A percentile compares a stretch with the other conserved stretches of the same genome.
Conservation (phyloP, 2,888 invertebrate species). For the Spilarctia lutea region DNA sequence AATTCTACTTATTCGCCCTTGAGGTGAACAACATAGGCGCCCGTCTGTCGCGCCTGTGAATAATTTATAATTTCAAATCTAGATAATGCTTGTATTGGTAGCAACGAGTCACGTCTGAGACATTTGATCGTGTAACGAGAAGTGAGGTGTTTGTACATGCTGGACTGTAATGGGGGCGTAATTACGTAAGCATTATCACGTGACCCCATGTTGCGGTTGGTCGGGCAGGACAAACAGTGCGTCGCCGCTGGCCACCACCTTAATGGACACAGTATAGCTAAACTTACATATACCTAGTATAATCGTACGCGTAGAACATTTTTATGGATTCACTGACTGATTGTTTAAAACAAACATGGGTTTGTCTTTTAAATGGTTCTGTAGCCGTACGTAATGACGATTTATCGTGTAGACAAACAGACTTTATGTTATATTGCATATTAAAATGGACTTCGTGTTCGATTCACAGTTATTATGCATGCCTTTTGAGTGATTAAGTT, state of each 20-base stretch:
- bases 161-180: slow-evolving; percentile 75
- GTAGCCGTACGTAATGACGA: slow-evolving; percentile 29
- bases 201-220: slow-evolving; percentile 83
- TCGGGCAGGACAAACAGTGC: slow-evolving; percentile 55
- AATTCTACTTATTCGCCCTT: slow-evolving; percentile 61
- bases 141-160: slow-evolving; percentile 74
- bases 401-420: slow-evolving; percentile 33
- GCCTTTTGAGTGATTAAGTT: slow-evolving; percentile 21
- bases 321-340: slow-evolving; percentile 17
- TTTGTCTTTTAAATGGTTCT: slow-evolving; percentile 26
- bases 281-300: slow-evolving; percentile 53
- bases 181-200: slow-evolving; percentile 82
- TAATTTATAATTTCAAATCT: slow-evolving; percentile 78
- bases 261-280: slow-evolving; percentile 62
- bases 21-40: slow-evolving; percentile 64
- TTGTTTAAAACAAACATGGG: slow-evolving; percentile 17
- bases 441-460: slow-evolving; percentile 16
- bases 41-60: slow-evolving; percentile 72
- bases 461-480: slow-evolving; percentile 14
- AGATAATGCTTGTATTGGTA: slow-evolving; percentile 78
- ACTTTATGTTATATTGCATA: slow-evolving; percentile 17
- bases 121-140: slow-evolving; percentile 82
- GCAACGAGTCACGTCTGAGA: slow-evolving; percentile 81
- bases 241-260: slow-evolving; percentile 60
- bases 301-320: slow-evolving; percentile 45